Evolutionary conservation across 1,140 invertebrate genomes (phyloP), one percentile per base, ranked within the genome.

Genomic region (Mizuhopecten yessoensis): DNA sequence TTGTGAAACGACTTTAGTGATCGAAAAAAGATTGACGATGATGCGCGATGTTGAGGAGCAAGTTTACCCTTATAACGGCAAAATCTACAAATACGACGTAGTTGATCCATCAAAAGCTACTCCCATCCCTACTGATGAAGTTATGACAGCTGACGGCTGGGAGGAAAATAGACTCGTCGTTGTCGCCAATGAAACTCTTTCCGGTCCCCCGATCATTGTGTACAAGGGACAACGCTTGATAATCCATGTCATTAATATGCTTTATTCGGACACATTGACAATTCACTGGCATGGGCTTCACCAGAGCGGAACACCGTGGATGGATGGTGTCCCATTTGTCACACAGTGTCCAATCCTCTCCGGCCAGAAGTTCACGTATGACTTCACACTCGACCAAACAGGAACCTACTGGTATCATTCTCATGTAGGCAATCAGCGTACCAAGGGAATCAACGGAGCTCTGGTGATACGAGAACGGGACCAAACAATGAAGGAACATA

Each of bases 321-420:
- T 98, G 96, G 99, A 99, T 95, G 99, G 99, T 45, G 98, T 99
- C 34, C 98, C 98, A 7, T 98, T 98, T 92, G 97, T 99, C 11
- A 99, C 98, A 0, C 99, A 99, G 96, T 99, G 98, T 96, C 98
- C 98, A 5, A 99, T 99, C 94, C 97, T 97, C 90, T 97, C 98
- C 95, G 98, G 98, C 94, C 98, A 98, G 94, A 98, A 98, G 0
- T 99, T 99, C 96, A 98, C 98, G 94, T 99, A 99, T 95, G 97
- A 98, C 96, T 99, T 96, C 57, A 90, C 88, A 45, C 95, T 95
- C 0, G 57, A 92, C 23, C 94, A 94, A 0, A 89, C 87, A 5
- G 96, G 96, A 0, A 96, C 96, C 9, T 95, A 94, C 89, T 96
- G 95, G 95, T 96, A 96, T 90, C 96, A 96, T 91, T 93, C 96